phyloP scores from a whole-genome alignment of 2,888 invertebrate species.

The Diplolepis rosae region DNA sequence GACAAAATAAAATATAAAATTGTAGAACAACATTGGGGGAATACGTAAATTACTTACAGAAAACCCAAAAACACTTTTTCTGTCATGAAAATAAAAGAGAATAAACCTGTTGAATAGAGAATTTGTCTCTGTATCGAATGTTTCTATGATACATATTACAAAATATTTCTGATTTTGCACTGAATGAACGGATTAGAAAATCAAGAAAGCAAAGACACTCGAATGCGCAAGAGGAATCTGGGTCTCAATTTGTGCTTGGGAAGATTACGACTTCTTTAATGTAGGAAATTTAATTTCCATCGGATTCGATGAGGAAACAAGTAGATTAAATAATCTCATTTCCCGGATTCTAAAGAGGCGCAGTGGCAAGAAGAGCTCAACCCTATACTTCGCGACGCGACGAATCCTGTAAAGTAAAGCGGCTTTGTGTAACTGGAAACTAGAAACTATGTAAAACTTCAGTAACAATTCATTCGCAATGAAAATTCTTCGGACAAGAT shows the following conservation, averaged over 20 bases:
- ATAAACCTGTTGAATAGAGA: too few relatives aligned
- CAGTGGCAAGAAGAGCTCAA: slow-evolving; percentile 26
- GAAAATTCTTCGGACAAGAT: slow-evolving; percentile 29
- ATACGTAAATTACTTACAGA: too few relatives aligned
- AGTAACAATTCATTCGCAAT: slow-evolving; percentile 42
- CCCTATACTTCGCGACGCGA: slow-evolving; percentile 30
- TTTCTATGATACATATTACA: too few relatives aligned
- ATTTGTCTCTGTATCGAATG: too few relatives aligned
- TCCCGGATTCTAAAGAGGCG: slow-evolving; percentile 48
- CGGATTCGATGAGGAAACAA: slow-evolving; percentile 59
- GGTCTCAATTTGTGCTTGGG: slow-evolving; percentile 45
- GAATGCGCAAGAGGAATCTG: slow-evolving; percentile 28
- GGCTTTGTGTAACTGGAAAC: slow-evolving; percentile 56
- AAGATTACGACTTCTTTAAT: slow-evolving; percentile 51
- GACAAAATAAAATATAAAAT: too few relatives aligned
- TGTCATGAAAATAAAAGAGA: too few relatives aligned
- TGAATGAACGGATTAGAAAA: not conserved
- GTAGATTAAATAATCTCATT: slow-evolving; percentile 61
- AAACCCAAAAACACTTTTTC: too few relatives aligned
- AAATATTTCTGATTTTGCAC: not conserved
- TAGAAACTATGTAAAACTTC: slow-evolving; percentile 48
- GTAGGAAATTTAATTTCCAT: slow-evolving; percentile 58
- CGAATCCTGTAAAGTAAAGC: slow-evolving; percentile 50
- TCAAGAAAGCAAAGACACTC: not conserved
- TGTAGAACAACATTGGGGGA: too few relatives aligned